Conservation (phyloP, 2,888 invertebrate genomes). For the Amiota mariae region DNA sequence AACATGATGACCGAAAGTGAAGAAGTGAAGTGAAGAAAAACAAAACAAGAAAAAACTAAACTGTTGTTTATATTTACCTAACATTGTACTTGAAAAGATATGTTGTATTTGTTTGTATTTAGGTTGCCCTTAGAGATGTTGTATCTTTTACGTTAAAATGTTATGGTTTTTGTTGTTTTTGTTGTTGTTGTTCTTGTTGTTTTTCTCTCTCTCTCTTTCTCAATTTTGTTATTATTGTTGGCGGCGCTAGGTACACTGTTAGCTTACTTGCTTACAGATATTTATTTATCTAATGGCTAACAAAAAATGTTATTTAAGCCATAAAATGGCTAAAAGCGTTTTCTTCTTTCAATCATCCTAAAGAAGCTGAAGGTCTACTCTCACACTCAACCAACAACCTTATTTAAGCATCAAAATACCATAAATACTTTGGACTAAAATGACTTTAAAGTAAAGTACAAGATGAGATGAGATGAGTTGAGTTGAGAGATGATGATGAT, state of each 20-base stretch:
- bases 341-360: neutral
- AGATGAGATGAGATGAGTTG: too few relatives aligned
- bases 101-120: slow-evolving; percentile 44
- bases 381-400: too few relatives aligned
- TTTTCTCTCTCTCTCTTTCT: slow-evolving; percentile 25
- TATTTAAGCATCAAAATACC: too few relatives aligned
- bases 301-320: slow-evolving; percentile 25
- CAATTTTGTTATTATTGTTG: too few relatives aligned
- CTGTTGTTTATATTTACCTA: slow-evolving; percentile 69
- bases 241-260: neutral
- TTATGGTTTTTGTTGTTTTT: neutral
- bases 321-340: slow-evolving; percentile 49
- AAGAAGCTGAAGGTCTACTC: too few relatives aligned
- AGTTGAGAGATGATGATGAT: too few relatives aligned
- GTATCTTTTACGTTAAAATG: neutral
- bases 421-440: too few relatives aligned
- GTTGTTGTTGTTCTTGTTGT: slow-evolving; percentile 21
- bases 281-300: slow-evolving; percentile 66
- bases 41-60: slow-evolving; percentile 37
- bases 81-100: slow-evolving; percentile 69
- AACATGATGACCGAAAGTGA: neutral
- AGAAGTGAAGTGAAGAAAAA: slow-evolving; percentile 23
- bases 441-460: too few relatives aligned
- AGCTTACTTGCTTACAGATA: slow-evolving; percentile 25
- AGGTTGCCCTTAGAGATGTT: neutral